Base-by-base conservation (phyloP, 2,888 invertebrate species). In the Agrochola macilenta region DNA sequence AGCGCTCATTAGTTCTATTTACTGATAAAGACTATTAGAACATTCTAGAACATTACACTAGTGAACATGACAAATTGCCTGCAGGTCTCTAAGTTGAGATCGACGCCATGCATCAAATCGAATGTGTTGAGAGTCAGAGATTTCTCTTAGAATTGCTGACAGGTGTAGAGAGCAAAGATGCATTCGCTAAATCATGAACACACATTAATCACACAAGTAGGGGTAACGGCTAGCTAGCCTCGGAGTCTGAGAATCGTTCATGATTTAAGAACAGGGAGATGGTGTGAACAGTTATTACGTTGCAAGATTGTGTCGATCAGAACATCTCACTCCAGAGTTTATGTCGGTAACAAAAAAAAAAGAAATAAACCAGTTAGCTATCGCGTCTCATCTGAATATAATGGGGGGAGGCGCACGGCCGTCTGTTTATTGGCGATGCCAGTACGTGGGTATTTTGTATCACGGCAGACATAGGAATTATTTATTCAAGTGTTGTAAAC, bases 351-450 rank as follows among this genome's bases (percentile, higher is more conserved):
- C 85, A 85, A 81, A 87, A 88, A 88, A 60, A 86, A 87, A 89
- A 83, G 68, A 87, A 85, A 85, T 74, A 89, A 89, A 85, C 84
- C 87, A 84, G 81, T 78, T 79, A 76, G 90, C 89, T 92, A 93
- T 93, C 92, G 88, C 89, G 90, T 87, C 95, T 95, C 95, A 95
- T 96, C 94, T 95, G 95, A 95, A 95, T 96, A 96, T 95, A 95
- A 96, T 95, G 93, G 95, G 84, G 87, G 93, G 93, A 92, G 95
- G 94, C 87, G 93, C 92, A 90, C 87, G 85, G 88, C 86, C 82
- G 89, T 89, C 90, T 89, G 93, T 89, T 84, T 90, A 88, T 89
- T 90, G 92, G 90, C 92, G 88, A 91, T 92, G 92, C 91, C 90
- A 93, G 93, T 93, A 93, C 92, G 93, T 93, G 90, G 92, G 92